A percentile compares a stretch with the other conserved stretches of the same genome.
Conservation (phyloP, 2,888 invertebrate genomes). For the Aphodius granarius region DNA sequence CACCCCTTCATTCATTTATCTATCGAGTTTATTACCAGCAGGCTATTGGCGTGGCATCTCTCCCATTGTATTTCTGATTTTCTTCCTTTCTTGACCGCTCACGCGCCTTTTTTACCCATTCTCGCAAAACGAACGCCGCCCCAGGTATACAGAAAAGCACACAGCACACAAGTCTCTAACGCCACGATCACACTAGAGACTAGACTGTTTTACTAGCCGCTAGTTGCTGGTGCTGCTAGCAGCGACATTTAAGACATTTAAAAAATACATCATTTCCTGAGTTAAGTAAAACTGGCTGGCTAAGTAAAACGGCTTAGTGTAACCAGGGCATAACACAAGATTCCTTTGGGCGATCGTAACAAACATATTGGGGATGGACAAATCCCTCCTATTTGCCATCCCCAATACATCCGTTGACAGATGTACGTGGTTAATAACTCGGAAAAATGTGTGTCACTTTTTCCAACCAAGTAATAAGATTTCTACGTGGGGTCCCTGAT, state of each 20-base stretch:
- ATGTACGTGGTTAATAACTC: conserved; percentile 54
- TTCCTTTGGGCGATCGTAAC: conserved; percentile 36
- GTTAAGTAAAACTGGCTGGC: no score
- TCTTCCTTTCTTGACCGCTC: not conserved
- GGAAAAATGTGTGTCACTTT: conserved; percentile 52
- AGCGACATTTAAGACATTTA: no score
- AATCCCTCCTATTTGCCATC: conserved; percentile 50
- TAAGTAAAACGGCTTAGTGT: not conserved
- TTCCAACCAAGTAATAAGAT: conserved; percentile 29
- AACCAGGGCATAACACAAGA: not conserved
- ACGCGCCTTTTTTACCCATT: conserved; percentile 6
- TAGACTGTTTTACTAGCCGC: no score
- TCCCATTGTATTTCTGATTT: conserved; percentile 16
- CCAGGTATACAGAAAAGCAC: not conserved
- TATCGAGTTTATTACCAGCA: conserved; percentile 50
- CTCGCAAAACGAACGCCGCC: not conserved
- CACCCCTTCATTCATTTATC: conserved; percentile 49
- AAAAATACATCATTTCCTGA: no score
- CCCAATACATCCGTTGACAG: conserved; percentile 51
- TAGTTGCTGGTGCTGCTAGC: no score
- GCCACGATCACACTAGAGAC: no score
- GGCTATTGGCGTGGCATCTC: conserved; percentile 51
- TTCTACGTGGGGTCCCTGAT: not conserved
- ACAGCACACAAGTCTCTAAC: no score
- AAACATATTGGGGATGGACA: conserved; percentile 48